Base-by-base conservation (phyloP, 2,113 vertebrate species). In the Colistium nudipinnis region DNA sequence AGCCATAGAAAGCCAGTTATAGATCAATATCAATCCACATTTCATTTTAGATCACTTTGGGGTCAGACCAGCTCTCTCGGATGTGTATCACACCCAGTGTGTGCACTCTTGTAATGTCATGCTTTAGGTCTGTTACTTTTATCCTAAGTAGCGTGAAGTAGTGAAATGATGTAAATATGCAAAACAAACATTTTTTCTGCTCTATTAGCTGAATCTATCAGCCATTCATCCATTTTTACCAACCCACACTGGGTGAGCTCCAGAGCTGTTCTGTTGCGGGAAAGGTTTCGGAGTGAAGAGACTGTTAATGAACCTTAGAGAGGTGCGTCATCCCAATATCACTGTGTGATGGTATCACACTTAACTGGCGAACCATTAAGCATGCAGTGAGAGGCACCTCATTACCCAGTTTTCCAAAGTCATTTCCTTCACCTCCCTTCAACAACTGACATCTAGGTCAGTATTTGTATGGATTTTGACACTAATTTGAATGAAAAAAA, bases 291-390 rank as follows among this genome's bases (percentile, higher is more conserved):
- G 79, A 74, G 67, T 63, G 71, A 57, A 45, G 24, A 12, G 67
- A 75, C 86, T 80, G 68, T 76, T 78, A 84, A 86, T 82, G 79
- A 86, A 73, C 61, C 70, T 55, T 56, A 6, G 54, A 68, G 63
- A 63, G 31, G 63, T 83, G 77, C 73, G 80, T 89, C 88, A 86
- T 47, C 20, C 70, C 62, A 30, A 61, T 70, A 62, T 69, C 51
- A 16, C 51, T 41, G 41, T 41, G 41, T 7, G 73, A 62, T 83
- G 84, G 82, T 66, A 78, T 80, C 61, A 80, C 47, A 66, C 45
- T 64, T 64, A 55, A 47, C 11, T 38, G 16, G 57, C 19, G 17
- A 30, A 13, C 17, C 35, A 30, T 54, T 41, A 41, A 55, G 53
- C 41, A 33, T 41, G 43, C 22, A 48, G 30, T 28, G 57, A 3